Evolutionary conservation across 2,113 vertebrate species (phyloP), one percentile per base, ranked within the genome.

Genomic region (Panthera leo): DNA sequence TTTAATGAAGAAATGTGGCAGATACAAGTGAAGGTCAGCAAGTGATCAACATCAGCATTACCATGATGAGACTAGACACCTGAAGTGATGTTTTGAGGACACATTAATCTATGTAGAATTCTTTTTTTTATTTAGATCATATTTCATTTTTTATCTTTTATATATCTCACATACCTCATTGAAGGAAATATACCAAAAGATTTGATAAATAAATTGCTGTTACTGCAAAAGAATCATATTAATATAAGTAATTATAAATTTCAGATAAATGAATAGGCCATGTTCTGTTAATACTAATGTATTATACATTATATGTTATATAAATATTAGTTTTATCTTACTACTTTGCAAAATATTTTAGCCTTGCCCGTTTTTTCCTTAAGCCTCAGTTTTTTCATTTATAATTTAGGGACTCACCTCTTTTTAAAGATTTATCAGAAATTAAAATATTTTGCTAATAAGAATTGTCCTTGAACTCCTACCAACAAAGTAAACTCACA

Each of bases 131-230:
- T 73, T 97, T 91, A 27, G 36, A 94, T 96, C 97, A 96, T 94
- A 96, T 63, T 97, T 97, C 97, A 95, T 96, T 98, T 97, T 95
- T 85, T 70, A 23, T 73, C 16, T 93, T 89, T 92, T 55, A 71
- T 68, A 93, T 85, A 63, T 34, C 75, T 95, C 93, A 97, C 45
- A 89, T 86, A 90, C 34, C 21, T 97, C 67, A 96, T 3, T 80
- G 48, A 90, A 91, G 25, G 65, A n/a, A 85, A 95, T 82, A 70
- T 13, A 88, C n/a, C 42, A 58, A 58, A 96, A 86, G 25, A 88
- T 45, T 63, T 87, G 5, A 86, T n/a, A 78, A 65, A 16, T 58
- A 58, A 88, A 70, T 53, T 15, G 53, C 31, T 90, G 45, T 85
- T 55, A 14, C 25, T 83, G 53, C 91, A 70, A 67, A 89, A 88